Evolutionary conservation across 2,113 vertebrate species (phyloP).

Genomic region (Tachuris rubrigastra): DNA sequence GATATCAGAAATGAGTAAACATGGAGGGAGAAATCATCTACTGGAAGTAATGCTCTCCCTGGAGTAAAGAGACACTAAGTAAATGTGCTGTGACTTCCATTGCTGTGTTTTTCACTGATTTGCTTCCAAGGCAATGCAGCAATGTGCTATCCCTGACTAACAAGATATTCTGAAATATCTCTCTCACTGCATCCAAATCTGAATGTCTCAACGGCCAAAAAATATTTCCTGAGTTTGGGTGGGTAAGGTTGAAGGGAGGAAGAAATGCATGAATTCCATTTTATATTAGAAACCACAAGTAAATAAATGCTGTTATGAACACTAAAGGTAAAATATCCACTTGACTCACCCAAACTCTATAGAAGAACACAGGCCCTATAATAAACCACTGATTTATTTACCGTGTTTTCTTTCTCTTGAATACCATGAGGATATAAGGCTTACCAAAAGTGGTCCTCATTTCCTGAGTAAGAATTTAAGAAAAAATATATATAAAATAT

Average conservation of each 20-base stretch:
- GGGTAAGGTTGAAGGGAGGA: background rate
- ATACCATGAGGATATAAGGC: background rate
- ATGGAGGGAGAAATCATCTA: background rate
- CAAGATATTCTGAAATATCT: background rate
- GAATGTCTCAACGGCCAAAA: background rate
- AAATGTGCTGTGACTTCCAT: background rate
- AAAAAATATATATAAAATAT: background rate
- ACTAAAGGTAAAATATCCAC: background rate
- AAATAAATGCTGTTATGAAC: background rate
- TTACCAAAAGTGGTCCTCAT: background rate
- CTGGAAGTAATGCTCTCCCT: background rate
- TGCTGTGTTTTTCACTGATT: background rate
- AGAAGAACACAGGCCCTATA: background rate
- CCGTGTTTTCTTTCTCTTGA: background rate
- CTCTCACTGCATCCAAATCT: background rate
- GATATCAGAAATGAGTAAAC: background rate
- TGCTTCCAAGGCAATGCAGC: background rate
- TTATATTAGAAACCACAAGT: background rate
- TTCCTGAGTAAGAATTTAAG: background rate
- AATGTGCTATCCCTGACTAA: background rate
- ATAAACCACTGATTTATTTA: background rate
- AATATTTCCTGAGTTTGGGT: background rate
- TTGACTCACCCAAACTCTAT: background rate
- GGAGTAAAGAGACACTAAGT: background rate
- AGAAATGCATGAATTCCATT: background rate